phyloP scores from a whole-genome alignment of 2,888 invertebrate species.

The Tinea semifulvella region DNA sequence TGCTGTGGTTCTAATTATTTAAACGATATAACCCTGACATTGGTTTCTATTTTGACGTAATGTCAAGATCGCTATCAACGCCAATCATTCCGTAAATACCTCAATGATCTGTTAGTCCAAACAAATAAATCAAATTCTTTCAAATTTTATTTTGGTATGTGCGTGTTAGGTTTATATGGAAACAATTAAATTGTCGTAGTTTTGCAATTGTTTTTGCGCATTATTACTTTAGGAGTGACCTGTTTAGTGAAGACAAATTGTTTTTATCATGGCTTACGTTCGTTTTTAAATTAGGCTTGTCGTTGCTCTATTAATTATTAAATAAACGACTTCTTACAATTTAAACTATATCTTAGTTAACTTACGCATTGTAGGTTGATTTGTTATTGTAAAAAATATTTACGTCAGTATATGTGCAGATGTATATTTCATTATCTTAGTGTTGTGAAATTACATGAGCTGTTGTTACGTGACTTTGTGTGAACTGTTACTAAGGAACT shows the following conservation, averaged over 20 bases:
- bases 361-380: too few species aligned
- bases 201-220: slow-evolving; percentile 4
- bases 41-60: background rate
- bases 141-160: too few species aligned
- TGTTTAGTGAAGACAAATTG: background rate
- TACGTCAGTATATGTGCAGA: background rate
- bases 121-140: too few species aligned
- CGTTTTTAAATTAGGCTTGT: background rate
- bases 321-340: too few species aligned
- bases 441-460: background rate
- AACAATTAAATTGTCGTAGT: background rate
- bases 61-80: background rate
- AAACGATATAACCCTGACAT: background rate
- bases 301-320: too few species aligned
- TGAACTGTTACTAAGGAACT: background rate
- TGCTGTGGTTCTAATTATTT: too few species aligned
- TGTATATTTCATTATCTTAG: background rate
- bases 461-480: slow-evolving; percentile 2
- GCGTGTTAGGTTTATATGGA: too few species aligned
- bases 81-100: background rate
- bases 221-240: background rate
- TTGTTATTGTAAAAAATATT: too few species aligned
- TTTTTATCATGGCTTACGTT: background rate
- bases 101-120: background rate
- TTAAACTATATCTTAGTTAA: too few species aligned